Evolutionary conservation across 1,140 invertebrate genomes (phyloP), one percentile per base, ranked within the genome.

Genomic region (Choristoneura fumiferana): DNA sequence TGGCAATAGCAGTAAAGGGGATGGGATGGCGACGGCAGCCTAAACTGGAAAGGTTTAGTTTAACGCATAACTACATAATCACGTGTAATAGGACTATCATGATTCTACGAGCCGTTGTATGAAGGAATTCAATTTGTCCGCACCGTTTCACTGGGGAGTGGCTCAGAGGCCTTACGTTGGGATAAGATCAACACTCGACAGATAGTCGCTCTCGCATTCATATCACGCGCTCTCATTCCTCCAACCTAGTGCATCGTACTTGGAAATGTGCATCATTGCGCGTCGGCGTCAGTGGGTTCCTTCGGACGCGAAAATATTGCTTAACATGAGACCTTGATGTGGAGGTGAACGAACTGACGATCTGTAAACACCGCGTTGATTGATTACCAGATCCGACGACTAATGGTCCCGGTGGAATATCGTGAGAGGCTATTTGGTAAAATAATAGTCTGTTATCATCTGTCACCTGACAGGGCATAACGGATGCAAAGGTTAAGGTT

Each of bases 181-280:
- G 81, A 85, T 87, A 81, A 73, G 65, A 85, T 84, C 83, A 76
- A 62, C 63, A 63, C 57, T 69, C 56, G 62, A 72, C 65, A 63
- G 73, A 72, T 69, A 69, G 67, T 63, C 57, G 58, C 37, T 77
- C 64, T 72, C 39, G 72, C 68, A 85, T 85, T 79, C 82, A 58
- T 62, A 76, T 77, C 84, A 85, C 79, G 81, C 68, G 76, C 71
- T 69, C 77, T 69, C 73, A 81, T 81, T 79, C 77, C 72, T 65
- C 69, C 76, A 75, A 76, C 69, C 71, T 79, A 80, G 76, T 76
- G 80, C 78, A 80, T 78, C 73, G 78, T 69, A 76, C 78, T 81
- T 81, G 71, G 73, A 70, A 77, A 76, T 79, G 79, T 83, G 71
- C 74, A 78, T 73, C 69, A 68, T 71, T 58, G 54, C 57, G 67